Evolutionary conservation across 2,113 vertebrate species (phyloP).

Genomic region (Percopsis transmontana): DNA sequence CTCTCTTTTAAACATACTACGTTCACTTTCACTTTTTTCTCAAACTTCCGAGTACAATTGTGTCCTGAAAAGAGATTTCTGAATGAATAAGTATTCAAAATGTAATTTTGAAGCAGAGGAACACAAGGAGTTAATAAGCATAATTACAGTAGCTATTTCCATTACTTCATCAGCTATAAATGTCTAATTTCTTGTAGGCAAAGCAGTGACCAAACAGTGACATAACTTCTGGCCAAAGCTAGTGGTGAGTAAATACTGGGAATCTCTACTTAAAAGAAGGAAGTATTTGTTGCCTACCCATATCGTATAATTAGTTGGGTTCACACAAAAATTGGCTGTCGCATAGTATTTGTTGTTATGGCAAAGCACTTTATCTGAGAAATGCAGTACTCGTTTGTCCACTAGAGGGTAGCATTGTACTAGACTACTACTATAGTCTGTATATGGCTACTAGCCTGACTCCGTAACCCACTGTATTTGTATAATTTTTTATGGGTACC

Average conservation of each 20-base stretch:
- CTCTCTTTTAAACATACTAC: too few relatives aligned
- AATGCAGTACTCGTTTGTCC: not conserved
- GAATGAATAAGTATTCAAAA: too few relatives aligned
- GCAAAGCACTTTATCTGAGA: too few relatives aligned
- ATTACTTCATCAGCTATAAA: slow-evolving; percentile 43
- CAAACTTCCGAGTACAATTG: too few relatives aligned
- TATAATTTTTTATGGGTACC: not conserved
- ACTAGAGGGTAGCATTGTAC: slow-evolving; percentile 46
- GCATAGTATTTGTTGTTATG: too few relatives aligned
- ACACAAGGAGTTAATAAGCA: slow-evolving; percentile 47
- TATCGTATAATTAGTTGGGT: not conserved
- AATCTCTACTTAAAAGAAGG: too few relatives aligned
- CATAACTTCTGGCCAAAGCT: slow-evolving; percentile 21
- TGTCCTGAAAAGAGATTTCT: too few relatives aligned
- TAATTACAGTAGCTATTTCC: slow-evolving; percentile 46
- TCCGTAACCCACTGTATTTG: not conserved
- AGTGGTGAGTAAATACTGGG: not conserved
- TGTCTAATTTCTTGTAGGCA: slow-evolving; percentile 18
- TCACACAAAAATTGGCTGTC: not conserved
- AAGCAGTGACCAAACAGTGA: slow-evolving; percentile 44
- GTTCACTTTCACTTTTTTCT: too few relatives aligned
- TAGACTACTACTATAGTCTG: too few relatives aligned
- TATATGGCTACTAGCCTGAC: not conserved
- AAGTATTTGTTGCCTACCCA: too few relatives aligned
- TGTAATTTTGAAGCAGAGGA: too few relatives aligned